Base-by-base conservation (phyloP, 1,140 invertebrate species). In the Drosophila repletoides region DNA sequence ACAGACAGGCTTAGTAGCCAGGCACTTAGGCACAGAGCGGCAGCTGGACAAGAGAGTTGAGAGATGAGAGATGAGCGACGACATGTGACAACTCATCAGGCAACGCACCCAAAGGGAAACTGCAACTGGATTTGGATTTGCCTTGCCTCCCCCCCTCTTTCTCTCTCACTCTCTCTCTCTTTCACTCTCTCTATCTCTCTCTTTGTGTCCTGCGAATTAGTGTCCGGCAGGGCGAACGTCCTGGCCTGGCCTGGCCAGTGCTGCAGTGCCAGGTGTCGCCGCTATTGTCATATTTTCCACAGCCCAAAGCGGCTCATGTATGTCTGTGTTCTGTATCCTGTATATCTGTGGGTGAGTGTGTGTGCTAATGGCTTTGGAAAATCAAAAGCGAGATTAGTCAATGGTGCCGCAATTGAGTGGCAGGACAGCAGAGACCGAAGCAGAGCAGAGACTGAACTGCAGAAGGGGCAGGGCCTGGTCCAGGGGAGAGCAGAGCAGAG, bases 21-120 rank as follows among this genome's bases (percentile, higher is more conserved):
- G 64, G 56, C 69, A 68, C 69, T 72, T 68, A 63, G 55, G 69
- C 63, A 52, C 45, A 60, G 65, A 74, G 52, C 64, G 34, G 46
- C 58, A 48, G 31, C 28, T 40, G 31, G 36, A 34, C 19, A 43
- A 28, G 31, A 17, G 24, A 28, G n/a, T n/a, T 26, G 7, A 29
- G 43, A 56, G 58, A 15, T 22, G 51, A 22, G 41, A 58, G 43
- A 31, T 43, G 55, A 46, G 69, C 72, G 76, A 72, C 53, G 76
- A 80, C 76, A 81, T 80, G 76, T 80, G 76, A 72, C 76, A 80
- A 81, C 76, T 83, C 76, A 72, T 83, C 76, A 76, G 72, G 53
- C 70, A 48, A 22, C 26, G 51, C 46, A 38, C 61, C 72, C 76
- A 66, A 71, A 64, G 67, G 53, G 72, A 77, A 75, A 68, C 41